Percentiles rank a stretch among this genome's conserved stretches.
Evolutionary conservation across 1,140 invertebrate genomes (phyloP).

Genomic region (Euwallacea similis): DNA sequence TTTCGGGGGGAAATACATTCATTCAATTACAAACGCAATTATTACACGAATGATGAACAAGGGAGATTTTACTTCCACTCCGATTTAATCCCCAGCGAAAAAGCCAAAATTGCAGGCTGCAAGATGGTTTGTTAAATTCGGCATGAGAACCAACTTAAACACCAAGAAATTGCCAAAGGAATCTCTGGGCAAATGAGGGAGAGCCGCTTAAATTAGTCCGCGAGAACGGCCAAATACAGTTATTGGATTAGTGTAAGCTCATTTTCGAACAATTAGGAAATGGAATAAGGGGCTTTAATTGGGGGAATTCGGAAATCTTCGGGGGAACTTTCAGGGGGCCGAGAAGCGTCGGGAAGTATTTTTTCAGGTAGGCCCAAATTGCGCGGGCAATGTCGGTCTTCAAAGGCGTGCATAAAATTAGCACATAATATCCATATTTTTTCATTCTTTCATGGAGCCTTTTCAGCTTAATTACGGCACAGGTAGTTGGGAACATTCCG

Average conservation of each 20-base stretch:
- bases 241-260: slow-evolving; percentile 35
- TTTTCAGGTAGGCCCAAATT: no score
- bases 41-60: no score
- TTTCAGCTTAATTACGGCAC: slow-evolving; percentile 27
- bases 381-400: neutral
- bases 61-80: no score
- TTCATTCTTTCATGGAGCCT: slow-evolving; percentile 20
- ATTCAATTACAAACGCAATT: no score
- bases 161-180: slow-evolving; percentile 20
- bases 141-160: slow-evolving; percentile 15
- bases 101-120: no score
- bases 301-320: neutral
- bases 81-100: no score
- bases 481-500: slow-evolving; percentile 28
- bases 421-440: slow-evolving; percentile 30
- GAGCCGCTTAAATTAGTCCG: slow-evolving; percentile 28
- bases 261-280: slow-evolving; percentile 33
- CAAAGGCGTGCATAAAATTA: slow-evolving; percentile 27
- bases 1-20: no score
- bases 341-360: no score
- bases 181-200: slow-evolving; percentile 21
- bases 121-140: slow-evolving; percentile 17
- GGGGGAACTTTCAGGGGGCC: no score
- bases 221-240: slow-evolving; percentile 30
- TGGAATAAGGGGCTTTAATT: slow-evolving; percentile 30